Conservation (phyloP, 2,113 vertebrate species). For the Chamaea fasciata region DNA sequence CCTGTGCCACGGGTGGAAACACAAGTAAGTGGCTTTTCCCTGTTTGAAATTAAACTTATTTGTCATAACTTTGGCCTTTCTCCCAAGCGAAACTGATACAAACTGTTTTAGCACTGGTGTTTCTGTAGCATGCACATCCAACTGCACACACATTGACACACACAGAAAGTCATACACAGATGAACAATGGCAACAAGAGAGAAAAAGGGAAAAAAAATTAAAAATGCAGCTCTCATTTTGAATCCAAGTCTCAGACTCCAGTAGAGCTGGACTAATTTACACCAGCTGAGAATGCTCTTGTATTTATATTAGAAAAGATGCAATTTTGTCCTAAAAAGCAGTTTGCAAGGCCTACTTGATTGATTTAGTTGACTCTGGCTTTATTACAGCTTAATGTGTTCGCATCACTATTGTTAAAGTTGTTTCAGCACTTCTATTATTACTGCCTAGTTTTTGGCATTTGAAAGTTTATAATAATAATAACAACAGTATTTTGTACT, state of each 20-base stretch:
- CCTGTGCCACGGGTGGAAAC: neutral
- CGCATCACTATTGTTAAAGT: conserved; percentile 65
- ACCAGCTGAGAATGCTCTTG: conserved; percentile 56
- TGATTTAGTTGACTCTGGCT: conserved; percentile 66
- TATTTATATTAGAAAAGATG: conserved; percentile 66
- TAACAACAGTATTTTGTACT: conserved; percentile 52
- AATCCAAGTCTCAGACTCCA: conserved; percentile 40
- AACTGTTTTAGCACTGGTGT: neutral
- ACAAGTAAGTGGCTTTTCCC: neutral
- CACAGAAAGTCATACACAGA: neutral
- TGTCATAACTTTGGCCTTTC: neutral
- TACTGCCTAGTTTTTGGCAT: conserved; percentile 57
- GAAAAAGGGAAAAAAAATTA: neutral
- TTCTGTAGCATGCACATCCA: neutral
- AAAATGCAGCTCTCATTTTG: neutral
- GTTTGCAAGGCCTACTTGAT: conserved; percentile 55
- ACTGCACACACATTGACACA: neutral
- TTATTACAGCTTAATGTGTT: conserved; percentile 61
- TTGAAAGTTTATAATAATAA: conserved; percentile 61
- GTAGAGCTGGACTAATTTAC: conserved; percentile 54
- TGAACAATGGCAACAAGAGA: conserved; percentile 28
- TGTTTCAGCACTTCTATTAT: conserved; percentile 68
- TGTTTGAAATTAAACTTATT: neutral
- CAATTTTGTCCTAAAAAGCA: conserved; percentile 63
- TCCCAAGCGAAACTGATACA: neutral